Base-by-base conservation (phyloP, 1,140 invertebrate genomes). In the Drosophila rhopaloa region DNA sequence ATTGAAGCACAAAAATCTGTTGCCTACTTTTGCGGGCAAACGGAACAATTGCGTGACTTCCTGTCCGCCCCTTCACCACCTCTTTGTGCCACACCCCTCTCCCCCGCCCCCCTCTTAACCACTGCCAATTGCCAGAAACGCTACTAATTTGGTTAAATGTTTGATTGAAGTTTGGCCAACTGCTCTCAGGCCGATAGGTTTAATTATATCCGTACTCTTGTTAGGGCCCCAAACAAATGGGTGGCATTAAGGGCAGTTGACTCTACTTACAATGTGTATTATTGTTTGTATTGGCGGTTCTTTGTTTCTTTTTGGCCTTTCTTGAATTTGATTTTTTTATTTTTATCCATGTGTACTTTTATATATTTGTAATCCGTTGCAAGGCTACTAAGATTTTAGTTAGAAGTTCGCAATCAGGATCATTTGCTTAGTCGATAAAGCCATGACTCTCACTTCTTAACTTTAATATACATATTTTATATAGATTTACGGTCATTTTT, bases 1-100 rank as follows among this genome's bases (percentile, higher is more conserved):
- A 86, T 86, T 86, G 79, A 88, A 76, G 75, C 68, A 71, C 53
- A 58, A 67, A 76, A 73, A 73, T 74, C 72, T 54, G 48, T 67
- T 75, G 74, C 79, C 74, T 61, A 73, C 74, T 82, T 81, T 47
- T 59, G 47, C 35, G 59, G 61, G 58, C 58, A 44, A 44, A 59
- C 14, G 44, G 47, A 60, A 72, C 66, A 67, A 74, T 62, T 75
- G 70, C 46, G 51, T 73, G 56, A 55, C 58, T 63, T 73, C 44
- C 63, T 44, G 16, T 29, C 7, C 43, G 7, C 10, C 24, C 48
- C 38, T 40, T 19, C 27, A 14, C 14, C 6, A 14, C 11, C 16
- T 41, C 8, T 13, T 14, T 14, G 9, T 44, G 8, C 41, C 41
- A 32, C 29, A 8, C 50, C 1, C n/a, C 14, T 2, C 4, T 24